Percentiles rank a stretch among this genome's conserved stretches.
Conservation (phyloP, 2,113 vertebrate species). For the Istiophorus platypterus region DNA sequence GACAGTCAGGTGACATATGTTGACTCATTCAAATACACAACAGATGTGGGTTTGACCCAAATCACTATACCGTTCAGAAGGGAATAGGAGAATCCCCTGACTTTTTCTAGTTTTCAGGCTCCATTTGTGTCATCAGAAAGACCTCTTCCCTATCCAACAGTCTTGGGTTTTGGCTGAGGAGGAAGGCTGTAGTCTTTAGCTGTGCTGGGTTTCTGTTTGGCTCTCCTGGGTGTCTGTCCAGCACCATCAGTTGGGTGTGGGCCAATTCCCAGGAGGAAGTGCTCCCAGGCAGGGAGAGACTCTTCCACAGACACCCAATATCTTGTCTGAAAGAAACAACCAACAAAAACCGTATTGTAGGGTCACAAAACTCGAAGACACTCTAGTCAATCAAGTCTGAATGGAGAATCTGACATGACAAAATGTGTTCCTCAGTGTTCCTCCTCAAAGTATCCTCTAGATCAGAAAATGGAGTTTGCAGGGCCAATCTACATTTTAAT, state of each 20-base stretch:
- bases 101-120: neutral
- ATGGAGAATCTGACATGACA: no score
- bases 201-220: conserved; percentile 37
- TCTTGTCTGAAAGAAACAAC: conserved; percentile 77
- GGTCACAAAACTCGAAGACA: neutral
- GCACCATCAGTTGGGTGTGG: conserved; percentile 78
- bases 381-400: neutral
- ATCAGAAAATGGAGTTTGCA: no score
- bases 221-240: conserved; percentile 65
- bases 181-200: conserved; percentile 62
- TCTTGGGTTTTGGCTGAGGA: conserved; percentile 55
- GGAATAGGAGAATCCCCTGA: neutral
- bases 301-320: conserved; percentile 92
- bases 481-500: neutral
- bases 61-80: neutral
- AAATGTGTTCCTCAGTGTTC: no score
- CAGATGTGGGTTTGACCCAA: no score
- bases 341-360: neutral
- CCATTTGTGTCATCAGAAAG: neutral
- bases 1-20: neutral
- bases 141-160: neutral
- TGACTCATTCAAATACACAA: neutral
- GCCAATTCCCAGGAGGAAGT: conserved; percentile 88
- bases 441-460: no score
- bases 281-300: conserved; percentile 89